Percentiles rank a stretch among this genome's conserved stretches.
phyloP scores from a whole-genome alignment of 2,797 vertebrate species.

The Netta rufina region DNA sequence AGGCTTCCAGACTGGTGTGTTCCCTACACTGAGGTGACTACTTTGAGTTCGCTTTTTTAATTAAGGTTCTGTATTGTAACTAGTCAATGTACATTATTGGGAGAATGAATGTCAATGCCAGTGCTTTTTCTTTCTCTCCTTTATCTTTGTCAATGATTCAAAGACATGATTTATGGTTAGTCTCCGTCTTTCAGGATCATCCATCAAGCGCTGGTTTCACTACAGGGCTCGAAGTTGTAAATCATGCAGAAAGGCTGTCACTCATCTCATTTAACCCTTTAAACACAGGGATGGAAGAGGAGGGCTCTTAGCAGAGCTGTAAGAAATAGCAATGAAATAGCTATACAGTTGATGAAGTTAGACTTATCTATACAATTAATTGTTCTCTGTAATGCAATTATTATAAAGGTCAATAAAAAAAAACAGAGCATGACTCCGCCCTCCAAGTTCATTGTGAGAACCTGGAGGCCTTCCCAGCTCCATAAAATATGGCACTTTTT shows the following conservation, averaged over 20 bases:
- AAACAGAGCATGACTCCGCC: background rate
- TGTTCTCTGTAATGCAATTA: conserved; percentile 54
- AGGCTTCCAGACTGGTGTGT: conserved; percentile 14
- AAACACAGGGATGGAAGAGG: conserved; percentile 75
- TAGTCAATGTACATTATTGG: conserved; percentile 99
- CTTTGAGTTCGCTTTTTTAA: conserved; percentile 89
- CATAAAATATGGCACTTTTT: conserved; percentile 37
- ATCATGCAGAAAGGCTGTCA: conserved; percentile 99
- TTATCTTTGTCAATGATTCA: conserved; percentile 99
- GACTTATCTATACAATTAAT: conserved; percentile 43
- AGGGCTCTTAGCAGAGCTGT: background rate
- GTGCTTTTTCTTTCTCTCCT: conserved; percentile 97
- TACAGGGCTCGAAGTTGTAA: conserved; percentile 98
- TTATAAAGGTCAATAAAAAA: conserved; percentile 29
- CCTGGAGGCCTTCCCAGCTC: background rate
- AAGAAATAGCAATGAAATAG: conserved; percentile 15
- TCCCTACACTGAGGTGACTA: conserved; percentile 67
- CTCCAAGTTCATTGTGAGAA: background rate
- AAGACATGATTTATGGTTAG: conserved; percentile 99
- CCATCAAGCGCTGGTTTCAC: conserved; percentile 98
- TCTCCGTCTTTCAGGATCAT: conserved; percentile 99
- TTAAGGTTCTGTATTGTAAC: conserved; percentile 99
- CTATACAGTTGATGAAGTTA: conserved; percentile 32
- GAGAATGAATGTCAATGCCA: conserved; percentile 99
- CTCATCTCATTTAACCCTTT: conserved; percentile 98